These are phyloP conservation scores for Plecturocebus donacophilus DNA, from an alignment of 2,113 vertebrate species.

Conservation along the genomic window DNA sequence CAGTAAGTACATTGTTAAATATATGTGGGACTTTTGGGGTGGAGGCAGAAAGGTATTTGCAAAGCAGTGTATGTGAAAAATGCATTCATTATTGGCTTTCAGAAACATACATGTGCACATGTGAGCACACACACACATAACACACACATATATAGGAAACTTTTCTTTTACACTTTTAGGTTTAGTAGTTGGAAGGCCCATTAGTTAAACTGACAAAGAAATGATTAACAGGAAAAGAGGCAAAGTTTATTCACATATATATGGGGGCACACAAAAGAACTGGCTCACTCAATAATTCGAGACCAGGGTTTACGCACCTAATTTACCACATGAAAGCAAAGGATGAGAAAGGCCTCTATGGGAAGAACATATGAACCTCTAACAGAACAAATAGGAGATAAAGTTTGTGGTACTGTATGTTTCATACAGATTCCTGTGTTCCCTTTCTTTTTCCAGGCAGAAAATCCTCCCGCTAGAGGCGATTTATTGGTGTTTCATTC, in stretches of 20 bases:
- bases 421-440: background rate
- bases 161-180: background rate
- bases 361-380: background rate
- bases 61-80: background rate
- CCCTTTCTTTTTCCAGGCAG: background rate
- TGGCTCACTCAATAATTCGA: background rate
- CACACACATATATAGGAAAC: background rate
- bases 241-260: background rate
- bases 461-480: background rate
- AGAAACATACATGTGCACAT: background rate
- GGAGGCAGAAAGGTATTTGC: background rate
- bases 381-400: background rate
- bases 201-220: background rate
- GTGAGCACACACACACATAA: rapidly evolving
- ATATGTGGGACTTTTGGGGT: background rate
- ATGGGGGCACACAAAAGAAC: background rate
- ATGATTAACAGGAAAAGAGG: background rate
- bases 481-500: background rate
- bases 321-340: background rate
- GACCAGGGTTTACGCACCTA: background rate
- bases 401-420: background rate
- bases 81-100: background rate
- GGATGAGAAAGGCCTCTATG: rapidly evolving
- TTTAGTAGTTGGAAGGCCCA: background rate
- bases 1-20: background rate